A percentile compares a stretch with the other conserved stretches of the same genome.
These are phyloP conservation scores for Bergia sp. DNA, from an alignment of 92 coral and sea anemone species.

Conservation along the genomic window DNA sequence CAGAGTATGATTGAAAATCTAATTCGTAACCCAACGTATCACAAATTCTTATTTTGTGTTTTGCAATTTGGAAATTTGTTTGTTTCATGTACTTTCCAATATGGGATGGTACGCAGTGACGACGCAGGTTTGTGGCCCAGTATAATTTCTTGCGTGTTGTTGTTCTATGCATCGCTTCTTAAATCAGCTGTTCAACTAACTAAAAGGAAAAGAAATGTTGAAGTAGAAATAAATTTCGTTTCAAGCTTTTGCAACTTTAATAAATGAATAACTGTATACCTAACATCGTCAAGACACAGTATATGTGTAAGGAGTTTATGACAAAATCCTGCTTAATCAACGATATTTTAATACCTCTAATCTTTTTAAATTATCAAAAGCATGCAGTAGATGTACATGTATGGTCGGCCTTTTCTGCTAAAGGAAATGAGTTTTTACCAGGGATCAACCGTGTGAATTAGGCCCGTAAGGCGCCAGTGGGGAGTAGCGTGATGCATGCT, in stretches of 20 bases:
- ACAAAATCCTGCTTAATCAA: background rate
- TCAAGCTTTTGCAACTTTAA: background rate
- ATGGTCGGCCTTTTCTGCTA: background rate
- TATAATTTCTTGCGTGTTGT: too few species aligned
- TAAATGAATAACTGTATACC: too few species aligned
- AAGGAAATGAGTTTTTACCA: background rate
- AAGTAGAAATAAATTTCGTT: background rate
- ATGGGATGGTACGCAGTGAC: too few species aligned
- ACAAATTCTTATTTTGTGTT: too few species aligned
- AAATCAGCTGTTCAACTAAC: background rate
- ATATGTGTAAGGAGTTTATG: background rate
- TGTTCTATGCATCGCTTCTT: too few species aligned
- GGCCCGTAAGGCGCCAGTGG: slow-evolving; percentile 3
- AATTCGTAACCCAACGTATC: too few species aligned
- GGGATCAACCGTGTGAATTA: background rate
- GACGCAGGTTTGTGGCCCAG: too few species aligned
- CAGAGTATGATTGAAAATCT: too few species aligned
- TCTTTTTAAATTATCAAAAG: background rate
- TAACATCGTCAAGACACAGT: too few species aligned
- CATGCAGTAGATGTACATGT: background rate
- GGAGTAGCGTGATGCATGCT: background rate
- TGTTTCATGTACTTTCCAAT: too few species aligned
- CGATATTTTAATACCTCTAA: background rate
- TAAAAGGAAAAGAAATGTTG: too few species aligned
- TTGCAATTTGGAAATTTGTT: too few species aligned